These are phyloP conservation scores for Conus canariensis DNA, from an alignment of 2,888 invertebrate species.

Conservation along the genomic window DNA sequence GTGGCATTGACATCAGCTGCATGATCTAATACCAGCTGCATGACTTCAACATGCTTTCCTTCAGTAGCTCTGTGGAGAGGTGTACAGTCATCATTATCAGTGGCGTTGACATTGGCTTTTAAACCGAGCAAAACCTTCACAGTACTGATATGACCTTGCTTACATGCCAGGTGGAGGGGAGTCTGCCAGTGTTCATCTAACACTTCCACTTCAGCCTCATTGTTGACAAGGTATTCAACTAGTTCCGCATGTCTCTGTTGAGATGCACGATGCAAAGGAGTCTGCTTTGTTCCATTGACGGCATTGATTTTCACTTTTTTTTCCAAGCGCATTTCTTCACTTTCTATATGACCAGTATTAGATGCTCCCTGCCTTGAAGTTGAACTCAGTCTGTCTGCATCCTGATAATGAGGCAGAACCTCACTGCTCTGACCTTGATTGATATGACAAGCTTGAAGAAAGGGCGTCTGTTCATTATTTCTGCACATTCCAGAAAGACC, in stretches of 20 bases:
- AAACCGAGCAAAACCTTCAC: neutral
- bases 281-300: neutral
- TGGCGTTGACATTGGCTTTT: neutral
- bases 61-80: neutral
- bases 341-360: neutral
- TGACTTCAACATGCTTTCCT: neutral
- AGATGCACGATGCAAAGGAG: constrained; percentile 22
- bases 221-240: neutral
- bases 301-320: neutral
- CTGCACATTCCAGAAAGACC: neutral
- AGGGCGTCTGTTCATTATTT: neutral
- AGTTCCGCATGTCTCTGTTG: neutral
- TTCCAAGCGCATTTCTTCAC: neutral
- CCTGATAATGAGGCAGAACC: neutral
- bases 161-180: constrained; percentile 14
- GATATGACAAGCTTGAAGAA: too few relatives aligned
- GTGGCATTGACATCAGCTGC: too few relatives aligned
- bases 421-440: neutral
- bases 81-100: neutral
- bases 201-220: neutral
- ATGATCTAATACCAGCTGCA: too few relatives aligned
- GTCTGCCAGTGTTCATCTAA: neutral
- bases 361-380: neutral
- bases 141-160: neutral
- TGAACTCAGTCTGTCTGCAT: neutral